Evolutionary conservation across 1,140 invertebrate species (phyloP), one percentile per base, ranked within the genome.

Genomic region (Drosophila virilis): DNA sequence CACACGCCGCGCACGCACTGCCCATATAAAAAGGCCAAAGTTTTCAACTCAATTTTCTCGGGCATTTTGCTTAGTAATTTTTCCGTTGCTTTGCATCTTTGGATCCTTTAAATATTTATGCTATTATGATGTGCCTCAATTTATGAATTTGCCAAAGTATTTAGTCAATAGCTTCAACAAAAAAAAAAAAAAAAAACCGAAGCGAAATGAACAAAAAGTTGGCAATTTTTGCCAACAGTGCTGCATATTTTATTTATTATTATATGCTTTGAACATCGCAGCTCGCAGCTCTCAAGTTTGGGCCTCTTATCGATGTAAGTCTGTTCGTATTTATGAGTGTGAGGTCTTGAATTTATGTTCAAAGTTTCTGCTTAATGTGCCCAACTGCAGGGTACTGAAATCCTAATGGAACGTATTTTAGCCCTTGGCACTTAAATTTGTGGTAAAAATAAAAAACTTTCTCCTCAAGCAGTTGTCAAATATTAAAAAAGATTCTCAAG

Each of bases 101-200:
- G 52, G 43, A 57, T 81, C 65, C 72, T 84, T 89, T 55, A 90
- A 89, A 89, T 89, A 89, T 89, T 89, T 89, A 89, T 89, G 80
- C 69, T 73, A 78, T 80, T 72, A 78, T 73, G 74, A 68, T 75
- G 54, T 68, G 80, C 74, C 78, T 78, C 66, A 89, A 89, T 89
- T 89, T 89, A 89, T 89, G 84, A 89, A 89, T 89, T 89, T 90
- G 80, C 68, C 77, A 80, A 89, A 89, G 80, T 89, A 89, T 89
- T 89, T 89, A 84, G 84, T 90, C 85, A 89, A 89, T 89, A 89
- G 84, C 85, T 80, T 68, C 77, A 64, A 75, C 8, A 17, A 37
- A 10, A 13, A 35, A 10, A 17, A 37, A 10, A 13, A 35, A 10
- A 10, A 10, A 5, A 42, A 42, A 13, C 40, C 10, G 38, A 12